Base-by-base conservation (phyloP, 2,113 vertebrate species). In the Myotis lucifugus region DNA sequence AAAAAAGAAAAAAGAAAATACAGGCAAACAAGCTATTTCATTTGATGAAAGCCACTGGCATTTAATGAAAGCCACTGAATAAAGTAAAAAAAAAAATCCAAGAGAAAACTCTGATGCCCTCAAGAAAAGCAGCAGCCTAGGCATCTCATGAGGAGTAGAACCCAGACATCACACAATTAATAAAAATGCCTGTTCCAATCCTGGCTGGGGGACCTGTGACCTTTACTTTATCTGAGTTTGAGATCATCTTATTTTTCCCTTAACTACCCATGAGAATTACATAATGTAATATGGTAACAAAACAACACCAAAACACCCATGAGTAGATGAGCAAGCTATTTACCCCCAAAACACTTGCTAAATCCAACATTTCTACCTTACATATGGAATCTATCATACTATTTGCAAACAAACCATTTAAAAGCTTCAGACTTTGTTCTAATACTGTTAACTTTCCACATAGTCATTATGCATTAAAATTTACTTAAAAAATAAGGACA, bases 1-100 rank as follows among this genome's bases (percentile, higher is more conserved):
- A 42, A 42, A 66, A 92, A 95, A 92, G 87, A 42, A 42, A 42
- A n/a, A n/a, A 42, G 72, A 92, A 95, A 92, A 90, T 88, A 61
- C 10, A 82, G 34, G 59, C 10, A 94, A 94, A 92, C 2, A 66
- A 95, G 54, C 32, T 46, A 86, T 66, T 84, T 76, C 4, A 78
- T 61, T 61, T 61, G 23, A 61, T 27, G 56, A 87, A 69, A 61
- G 59, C 59, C 54, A 84, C 23, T 88, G n/a, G 23, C 48, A 94
- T 84, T 85, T 91, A 81, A 79, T 23, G 40, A 81, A 90, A 74
- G 37, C 2, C 64, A 84, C 12, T 64, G 34, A 91, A 91, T 48
- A 32, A 88, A 93, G 9, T 91, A 21, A 94, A 84, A 93, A 93
- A 46, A 46, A 46, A 46, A 92, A 77, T 69, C 40, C 12, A 76